Percentiles rank a stretch among this genome's conserved stretches.
These are phyloP conservation scores for Erebia ligea DNA, from an alignment of 2,888 invertebrate genomes.

Conservation along the genomic window DNA sequence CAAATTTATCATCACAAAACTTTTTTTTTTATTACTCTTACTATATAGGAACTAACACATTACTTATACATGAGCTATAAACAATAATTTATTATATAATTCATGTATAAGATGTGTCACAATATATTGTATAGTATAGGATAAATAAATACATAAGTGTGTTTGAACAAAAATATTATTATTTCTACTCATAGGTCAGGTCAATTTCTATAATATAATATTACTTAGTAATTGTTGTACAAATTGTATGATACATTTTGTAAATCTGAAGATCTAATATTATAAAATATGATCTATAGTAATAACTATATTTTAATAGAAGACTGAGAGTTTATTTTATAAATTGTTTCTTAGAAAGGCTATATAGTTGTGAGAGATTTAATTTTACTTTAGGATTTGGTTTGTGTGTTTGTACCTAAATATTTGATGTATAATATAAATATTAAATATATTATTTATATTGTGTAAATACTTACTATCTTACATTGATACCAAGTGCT, in stretches of 20 bases:
- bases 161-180: background rate
- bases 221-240: conserved; percentile 53
- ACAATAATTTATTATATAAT: too few species aligned
- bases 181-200: conserved; percentile 22
- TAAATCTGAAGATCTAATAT: conserved; percentile 68
- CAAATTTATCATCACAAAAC: conserved; percentile 33
- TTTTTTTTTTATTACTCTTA: background rate
- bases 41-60: too few species aligned
- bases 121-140: background rate
- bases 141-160: background rate
- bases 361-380: conserved; percentile 47
- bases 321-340: conserved; percentile 76
- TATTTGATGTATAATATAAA: conserved; percentile 16
- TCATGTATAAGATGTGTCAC: conserved; percentile 1
- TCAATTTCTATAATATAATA: conserved; percentile 52
- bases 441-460: background rate
- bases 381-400: conserved; percentile 38
- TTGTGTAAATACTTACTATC: background rate
- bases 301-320: conserved; percentile 74
- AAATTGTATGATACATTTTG: conserved; percentile 66
- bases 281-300: conserved; percentile 55
- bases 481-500: background rate
- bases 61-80: too few species aligned
- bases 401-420: conserved; percentile 8
- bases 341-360: conserved; percentile 63